phyloP scores from a whole-genome alignment of 2,797 vertebrate species.

The Iguana delicatissima region DNA sequence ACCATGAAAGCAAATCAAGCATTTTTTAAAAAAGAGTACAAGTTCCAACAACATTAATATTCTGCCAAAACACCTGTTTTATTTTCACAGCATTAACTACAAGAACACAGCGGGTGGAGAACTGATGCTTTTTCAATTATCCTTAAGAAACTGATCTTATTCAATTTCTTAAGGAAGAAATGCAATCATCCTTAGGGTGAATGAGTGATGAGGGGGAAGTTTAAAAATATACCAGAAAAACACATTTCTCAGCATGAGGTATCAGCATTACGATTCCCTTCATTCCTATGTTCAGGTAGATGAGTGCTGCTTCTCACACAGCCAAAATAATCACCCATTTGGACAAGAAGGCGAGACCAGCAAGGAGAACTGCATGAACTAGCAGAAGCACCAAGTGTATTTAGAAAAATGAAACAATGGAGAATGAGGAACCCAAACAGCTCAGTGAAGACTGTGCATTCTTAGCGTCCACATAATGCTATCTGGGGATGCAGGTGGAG shows the following conservation, averaged over 20 bases:
- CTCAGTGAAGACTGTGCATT: too few relatives aligned
- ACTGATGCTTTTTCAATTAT: neutral
- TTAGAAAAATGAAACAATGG: neutral
- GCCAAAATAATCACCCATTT: neutral
- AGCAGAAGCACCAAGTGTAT: neutral
- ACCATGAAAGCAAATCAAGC: slow-evolving; percentile 10
- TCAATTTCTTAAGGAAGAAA: too few relatives aligned
- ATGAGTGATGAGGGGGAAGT: neutral
- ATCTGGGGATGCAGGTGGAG: neutral
- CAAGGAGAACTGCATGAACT: neutral
- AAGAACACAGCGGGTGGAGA: too few relatives aligned
- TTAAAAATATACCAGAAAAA: neutral
- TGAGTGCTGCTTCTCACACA: too few relatives aligned
- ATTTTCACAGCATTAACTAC: neutral
- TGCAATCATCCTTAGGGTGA: neutral
- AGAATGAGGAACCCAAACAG: neutral
- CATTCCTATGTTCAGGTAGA: too few relatives aligned
- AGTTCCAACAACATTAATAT: neutral
- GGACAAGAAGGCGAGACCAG: neutral
- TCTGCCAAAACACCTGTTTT: neutral
- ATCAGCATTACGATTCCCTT: neutral
- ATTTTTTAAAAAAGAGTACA: neutral
- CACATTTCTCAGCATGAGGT: neutral
- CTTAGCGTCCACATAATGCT: neutral
- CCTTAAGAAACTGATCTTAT: too few relatives aligned